Base-by-base conservation (phyloP, 1,140 invertebrate species). In the Drosophila carrolli region DNA sequence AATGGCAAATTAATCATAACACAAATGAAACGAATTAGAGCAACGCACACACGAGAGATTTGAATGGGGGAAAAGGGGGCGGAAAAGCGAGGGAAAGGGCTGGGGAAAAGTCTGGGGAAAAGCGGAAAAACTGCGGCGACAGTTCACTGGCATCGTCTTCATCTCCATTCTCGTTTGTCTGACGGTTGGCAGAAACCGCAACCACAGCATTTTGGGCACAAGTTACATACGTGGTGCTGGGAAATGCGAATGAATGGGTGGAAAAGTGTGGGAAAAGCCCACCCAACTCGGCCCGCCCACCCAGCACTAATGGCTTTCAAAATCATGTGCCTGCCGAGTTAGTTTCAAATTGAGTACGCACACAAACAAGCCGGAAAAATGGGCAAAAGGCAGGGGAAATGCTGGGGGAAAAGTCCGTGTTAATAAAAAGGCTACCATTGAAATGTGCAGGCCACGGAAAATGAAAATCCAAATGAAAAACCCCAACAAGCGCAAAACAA, bases 161-260 rank as follows among this genome's bases (percentile, higher is more conserved):
- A 53, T 41, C 35, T 53, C 41, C 37, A 41, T 71, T 54, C 14
- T 75, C 43, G 65, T 66, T 80, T 62, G 76, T 38, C 60, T 71
- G 51, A 48, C 51, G 29, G 41, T 29, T 53, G 11, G 23, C 6
- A 14, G 40, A 62, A 72, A 48, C 65, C 77, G 47, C 77, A 65
- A 70, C 81, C 76, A 47, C 76, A 84, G 62, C 76, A 84, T 84
- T 84, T 79, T 54, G 72, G 76, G 76, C 46, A 58, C 50, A 35
- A 58, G 44, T 38, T 67, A 53, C 29, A 50, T 38, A 35, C 41
- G 27, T 37, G 16, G 40, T 56, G 23, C 35, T 10, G 46, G 57
- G 16, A 48, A 53, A 60, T 53, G 11, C 57, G 32, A 35, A 60
- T 41, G 43, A 27, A 37, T 43, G 40, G 19, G 23, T 54, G 56